These are phyloP conservation scores for Chauna torquata DNA, from an alignment of 2,113 vertebrate species.

Conservation along the genomic window DNA sequence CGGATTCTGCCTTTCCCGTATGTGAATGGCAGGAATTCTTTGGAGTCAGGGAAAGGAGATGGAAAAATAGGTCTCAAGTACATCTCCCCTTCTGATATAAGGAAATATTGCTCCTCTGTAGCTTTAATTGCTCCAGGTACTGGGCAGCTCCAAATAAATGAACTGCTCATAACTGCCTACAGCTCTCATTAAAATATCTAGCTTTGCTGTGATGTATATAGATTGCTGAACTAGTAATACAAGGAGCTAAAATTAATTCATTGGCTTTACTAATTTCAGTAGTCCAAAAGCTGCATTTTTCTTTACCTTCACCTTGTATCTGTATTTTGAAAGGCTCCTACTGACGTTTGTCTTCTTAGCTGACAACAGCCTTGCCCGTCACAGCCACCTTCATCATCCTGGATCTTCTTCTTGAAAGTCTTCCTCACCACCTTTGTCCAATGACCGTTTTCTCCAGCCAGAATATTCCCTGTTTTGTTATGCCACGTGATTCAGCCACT, in stretches of 20 bases:
- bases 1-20: neutral
- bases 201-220: neutral
- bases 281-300: neutral
- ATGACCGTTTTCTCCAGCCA: neutral
- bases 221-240: neutral
- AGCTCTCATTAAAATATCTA: neutral
- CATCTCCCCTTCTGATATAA: neutral
- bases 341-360: neutral
- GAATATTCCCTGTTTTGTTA: neutral
- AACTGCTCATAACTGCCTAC: neutral
- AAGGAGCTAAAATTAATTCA: neutral
- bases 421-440: neutral
- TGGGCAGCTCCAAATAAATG: neutral
- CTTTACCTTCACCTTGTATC: neutral
- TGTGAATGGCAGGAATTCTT: neutral
- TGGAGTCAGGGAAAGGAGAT: neutral
- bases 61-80: neutral
- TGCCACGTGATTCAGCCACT: neutral
- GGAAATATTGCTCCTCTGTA: neutral
- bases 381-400: neutral
- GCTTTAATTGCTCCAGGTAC: neutral
- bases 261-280: neutral
- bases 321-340: neutral
- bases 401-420: neutral
- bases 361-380: neutral